These are phyloP conservation scores for Samia ricini DNA, from an alignment of 1,140 invertebrate species.

Conservation along the genomic window DNA sequence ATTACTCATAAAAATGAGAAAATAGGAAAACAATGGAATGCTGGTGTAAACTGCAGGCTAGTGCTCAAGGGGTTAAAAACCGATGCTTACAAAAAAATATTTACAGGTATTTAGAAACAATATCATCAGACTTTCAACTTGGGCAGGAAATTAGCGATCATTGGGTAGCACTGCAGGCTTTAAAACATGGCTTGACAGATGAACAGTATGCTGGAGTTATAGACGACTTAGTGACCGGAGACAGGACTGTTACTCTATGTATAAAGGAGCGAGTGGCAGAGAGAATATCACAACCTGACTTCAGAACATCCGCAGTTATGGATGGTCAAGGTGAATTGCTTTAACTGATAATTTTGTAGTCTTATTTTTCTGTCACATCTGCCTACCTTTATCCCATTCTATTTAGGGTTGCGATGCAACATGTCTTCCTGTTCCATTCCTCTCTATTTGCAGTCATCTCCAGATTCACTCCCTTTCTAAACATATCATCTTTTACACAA, in stretches of 20 bases:
- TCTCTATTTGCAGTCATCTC: no score
- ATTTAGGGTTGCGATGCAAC: no score
- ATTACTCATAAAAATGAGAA: no score
- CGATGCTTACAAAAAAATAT: no score
- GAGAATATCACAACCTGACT: conserved; percentile 55
- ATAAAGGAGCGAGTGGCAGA: conserved; percentile 56
- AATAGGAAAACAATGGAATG: no score
- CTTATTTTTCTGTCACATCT: no score
- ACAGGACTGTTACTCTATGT: conserved; percentile 43
- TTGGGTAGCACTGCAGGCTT: conserved; percentile 50
- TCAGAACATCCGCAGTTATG: conserved; percentile 48
- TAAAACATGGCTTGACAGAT: conserved; percentile 42
- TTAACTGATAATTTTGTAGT: background rate
- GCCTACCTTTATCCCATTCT: no score
- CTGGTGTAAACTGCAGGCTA: no score
- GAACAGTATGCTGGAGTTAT: conserved; percentile 55
- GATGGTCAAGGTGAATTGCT: conserved; percentile 49
- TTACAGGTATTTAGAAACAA: conserved; percentile 76
- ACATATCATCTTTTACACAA: no score
- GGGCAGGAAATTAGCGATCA: conserved; percentile 58
- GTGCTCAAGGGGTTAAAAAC: no score
- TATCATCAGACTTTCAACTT: conserved; percentile 61
- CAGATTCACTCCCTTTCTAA: no score
- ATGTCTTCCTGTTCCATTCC: no score
- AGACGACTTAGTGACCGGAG: conserved; percentile 46